Percentiles rank a stretch among this genome's conserved stretches.
Conservation (phyloP, 1,140 invertebrate genomes). For the Tribolium castaneum region DNA sequence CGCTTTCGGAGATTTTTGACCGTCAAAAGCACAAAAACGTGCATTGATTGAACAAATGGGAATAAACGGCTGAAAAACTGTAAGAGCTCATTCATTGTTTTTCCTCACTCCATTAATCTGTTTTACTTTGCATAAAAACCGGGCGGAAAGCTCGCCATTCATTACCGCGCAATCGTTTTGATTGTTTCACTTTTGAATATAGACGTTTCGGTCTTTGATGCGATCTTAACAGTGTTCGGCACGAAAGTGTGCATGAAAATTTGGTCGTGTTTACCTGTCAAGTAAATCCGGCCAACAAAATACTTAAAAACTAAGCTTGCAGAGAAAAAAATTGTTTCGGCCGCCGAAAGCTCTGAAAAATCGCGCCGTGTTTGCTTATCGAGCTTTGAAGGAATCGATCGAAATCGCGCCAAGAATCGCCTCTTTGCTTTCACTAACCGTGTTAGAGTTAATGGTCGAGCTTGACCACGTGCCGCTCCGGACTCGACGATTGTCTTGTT, state of each 20-base stretch:
- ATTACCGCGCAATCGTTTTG: not conserved
- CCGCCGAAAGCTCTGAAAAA: constrained; percentile 2
- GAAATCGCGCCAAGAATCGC: constrained; percentile 29
- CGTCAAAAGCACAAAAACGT: too few species aligned
- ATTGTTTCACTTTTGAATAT: not conserved
- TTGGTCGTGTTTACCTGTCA: not conserved
- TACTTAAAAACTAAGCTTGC: not conserved
- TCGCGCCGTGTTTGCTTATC: not conserved
- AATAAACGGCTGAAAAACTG: too few species aligned
- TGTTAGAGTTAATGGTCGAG: constrained; percentile 39
- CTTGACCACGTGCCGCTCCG: constrained; percentile 40
- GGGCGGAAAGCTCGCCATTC: too few species aligned
- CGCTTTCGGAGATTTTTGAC: too few species aligned
- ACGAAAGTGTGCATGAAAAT: not conserved
- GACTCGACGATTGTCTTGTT: constrained; percentile 41
- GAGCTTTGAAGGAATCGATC: constrained; percentile 18
- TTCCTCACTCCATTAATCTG: too few species aligned
- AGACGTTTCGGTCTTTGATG: not conserved
- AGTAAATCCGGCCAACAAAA: not conserved
- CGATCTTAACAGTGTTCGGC: not conserved
- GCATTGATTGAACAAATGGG: too few species aligned
- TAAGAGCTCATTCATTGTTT: too few species aligned
- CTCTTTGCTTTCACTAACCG: constrained; percentile 36
- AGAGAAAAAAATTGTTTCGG: not conserved
- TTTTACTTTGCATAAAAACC: too few species aligned